Percentiles rank a stretch among this genome's conserved stretches.
phyloP scores from a whole-genome alignment of 2,888 invertebrate genomes.

The Brassicogethes aeneus region DNA sequence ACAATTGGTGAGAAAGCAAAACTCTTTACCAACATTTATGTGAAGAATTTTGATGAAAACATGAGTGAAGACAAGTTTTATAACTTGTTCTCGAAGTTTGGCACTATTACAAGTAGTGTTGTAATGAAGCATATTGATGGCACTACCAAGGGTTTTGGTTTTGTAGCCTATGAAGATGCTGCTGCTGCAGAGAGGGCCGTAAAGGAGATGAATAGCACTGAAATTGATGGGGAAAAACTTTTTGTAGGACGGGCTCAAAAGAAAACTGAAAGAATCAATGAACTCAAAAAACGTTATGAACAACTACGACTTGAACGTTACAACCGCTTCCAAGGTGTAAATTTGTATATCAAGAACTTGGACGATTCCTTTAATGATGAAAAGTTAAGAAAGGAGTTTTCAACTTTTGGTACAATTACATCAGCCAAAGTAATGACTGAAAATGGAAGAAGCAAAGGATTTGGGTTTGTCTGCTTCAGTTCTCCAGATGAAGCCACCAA shows the following conservation, averaged over 20 bases:
- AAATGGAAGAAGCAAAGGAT: conserved; percentile 45
- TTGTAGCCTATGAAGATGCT: conserved; percentile 96
- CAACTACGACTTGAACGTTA: conserved; percentile 85
- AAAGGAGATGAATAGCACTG: conserved; percentile 80
- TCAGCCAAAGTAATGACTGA: conserved; percentile 59
- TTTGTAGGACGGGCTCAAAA: conserved; percentile 98
- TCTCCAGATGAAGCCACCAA: conserved; percentile 62
- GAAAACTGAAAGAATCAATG: conserved; percentile 93
- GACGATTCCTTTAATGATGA: conserved; percentile 63
- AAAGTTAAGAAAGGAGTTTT: conserved; percentile 53
- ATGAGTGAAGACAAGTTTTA: conserved; percentile 80
- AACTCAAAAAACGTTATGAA: conserved; percentile 92
- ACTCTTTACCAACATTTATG: conserved; percentile 94
- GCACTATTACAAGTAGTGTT: conserved; percentile 83
- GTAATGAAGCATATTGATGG: conserved; percentile 88
- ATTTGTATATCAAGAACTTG: conserved; percentile 64
- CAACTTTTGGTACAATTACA: conserved; percentile 58
- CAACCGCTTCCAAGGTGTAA: conserved; percentile 60
- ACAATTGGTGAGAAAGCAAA: conserved; percentile 92
- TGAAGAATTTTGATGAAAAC: conserved; percentile 96
- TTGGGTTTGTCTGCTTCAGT: conserved; percentile 65
- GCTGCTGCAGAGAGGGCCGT: conserved; percentile 91
- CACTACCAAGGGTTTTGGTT: conserved; percentile 97
- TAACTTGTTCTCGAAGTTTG: conserved; percentile 87
- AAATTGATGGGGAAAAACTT: conserved; percentile 62